These are phyloP conservation scores for Anser brachyrhynchus DNA, from an alignment of 2,113 vertebrate genomes.

Conservation along the genomic window DNA sequence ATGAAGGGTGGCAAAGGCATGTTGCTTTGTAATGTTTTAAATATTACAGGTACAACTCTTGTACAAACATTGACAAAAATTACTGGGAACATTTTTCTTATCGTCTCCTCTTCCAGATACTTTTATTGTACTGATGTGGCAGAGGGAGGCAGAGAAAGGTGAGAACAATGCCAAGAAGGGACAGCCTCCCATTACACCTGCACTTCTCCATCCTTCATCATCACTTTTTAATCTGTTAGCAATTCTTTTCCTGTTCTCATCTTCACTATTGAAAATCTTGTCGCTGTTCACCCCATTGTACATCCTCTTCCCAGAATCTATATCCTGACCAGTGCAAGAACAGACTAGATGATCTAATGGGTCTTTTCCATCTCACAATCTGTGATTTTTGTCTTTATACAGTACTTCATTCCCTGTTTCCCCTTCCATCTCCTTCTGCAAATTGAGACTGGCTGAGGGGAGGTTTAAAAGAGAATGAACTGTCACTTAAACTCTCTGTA, in stretches of 20 bases:
- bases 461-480: slow-evolving; percentile 37
- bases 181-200: background rate
- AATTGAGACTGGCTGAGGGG: slow-evolving; percentile 28
- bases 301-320: background rate
- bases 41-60: background rate
- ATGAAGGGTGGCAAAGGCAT: background rate
- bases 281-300: background rate
- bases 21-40: background rate
- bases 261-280: background rate
- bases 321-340: background rate
- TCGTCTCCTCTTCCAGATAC: background rate
- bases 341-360: background rate
- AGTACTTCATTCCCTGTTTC: background rate
- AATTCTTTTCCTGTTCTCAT: background rate
- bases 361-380: background rate
- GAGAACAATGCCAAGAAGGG: background rate
- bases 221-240: background rate
- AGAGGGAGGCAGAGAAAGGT: background rate
- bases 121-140: background rate
- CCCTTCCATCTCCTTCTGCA: slow-evolving; percentile 24
- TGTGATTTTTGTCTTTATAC: slow-evolving; percentile 9
- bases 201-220: background rate
- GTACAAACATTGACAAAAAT: background rate
- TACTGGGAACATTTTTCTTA: background rate
- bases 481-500: slow-evolving; percentile 36